Conservation (phyloP, 2,888 invertebrate species). For the Rotaria magnacalcarata region DNA sequence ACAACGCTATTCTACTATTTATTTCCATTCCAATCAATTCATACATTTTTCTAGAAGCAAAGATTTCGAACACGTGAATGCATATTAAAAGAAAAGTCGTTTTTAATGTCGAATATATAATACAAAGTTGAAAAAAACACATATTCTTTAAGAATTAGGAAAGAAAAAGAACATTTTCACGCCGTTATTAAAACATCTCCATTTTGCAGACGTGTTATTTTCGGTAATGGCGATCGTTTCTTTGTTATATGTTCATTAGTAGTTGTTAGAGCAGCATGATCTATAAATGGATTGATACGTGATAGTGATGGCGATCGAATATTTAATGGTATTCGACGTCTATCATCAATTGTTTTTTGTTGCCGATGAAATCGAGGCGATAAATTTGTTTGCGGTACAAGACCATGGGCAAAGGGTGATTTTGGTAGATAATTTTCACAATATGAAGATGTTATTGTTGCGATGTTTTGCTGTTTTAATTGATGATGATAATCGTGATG, state of each 20-base stretch:
- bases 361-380: slow-evolving; percentile 23
- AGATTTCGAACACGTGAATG: neutral
- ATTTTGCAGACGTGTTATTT: slow-evolving; percentile 8
- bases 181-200: slow-evolving; percentile 18
- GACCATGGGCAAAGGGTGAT: neutral
- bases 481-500: neutral
- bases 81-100: neutral
- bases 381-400: neutral
- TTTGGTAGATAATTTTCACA: neutral
- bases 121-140: neutral
- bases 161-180: neutral
- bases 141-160: neutral
- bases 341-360: neutral
- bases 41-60: too few species aligned
- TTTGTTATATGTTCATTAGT: neutral
- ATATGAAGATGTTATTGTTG: neutral
- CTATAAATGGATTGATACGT: neutral
- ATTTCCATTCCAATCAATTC: too few species aligned
- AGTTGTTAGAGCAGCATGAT: neutral
- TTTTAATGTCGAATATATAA: neutral
- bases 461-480: neutral
- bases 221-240: neutral
- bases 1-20: too few species aligned
- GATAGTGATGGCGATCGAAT: slow-evolving; percentile 16
- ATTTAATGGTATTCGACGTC: neutral